Evolutionary conservation across 2,113 vertebrate species (phyloP).

Genomic region (Xiphophorus couchianus): DNA sequence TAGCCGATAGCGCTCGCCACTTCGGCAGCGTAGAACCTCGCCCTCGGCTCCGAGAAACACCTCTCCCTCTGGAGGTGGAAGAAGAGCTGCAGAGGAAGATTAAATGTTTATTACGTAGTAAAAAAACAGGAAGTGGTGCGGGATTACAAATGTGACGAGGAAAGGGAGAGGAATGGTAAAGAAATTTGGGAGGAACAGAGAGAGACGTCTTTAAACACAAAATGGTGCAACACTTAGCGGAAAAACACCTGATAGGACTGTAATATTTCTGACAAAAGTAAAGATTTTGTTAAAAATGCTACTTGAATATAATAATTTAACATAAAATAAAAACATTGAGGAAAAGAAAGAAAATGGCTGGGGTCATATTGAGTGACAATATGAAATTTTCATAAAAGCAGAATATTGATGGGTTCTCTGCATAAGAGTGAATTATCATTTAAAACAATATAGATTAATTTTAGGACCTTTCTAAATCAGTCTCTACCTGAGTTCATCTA

Average conservation of each 20-base stretch:
- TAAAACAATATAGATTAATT: not conserved
- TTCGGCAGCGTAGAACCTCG: conserved; percentile 92
- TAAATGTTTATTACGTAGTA: not conserved
- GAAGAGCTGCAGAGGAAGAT: conserved; percentile 83
- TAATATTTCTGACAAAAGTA: too few relatives aligned
- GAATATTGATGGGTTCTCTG: not conserved
- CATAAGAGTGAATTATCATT: too few relatives aligned
- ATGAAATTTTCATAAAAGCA: not conserved
- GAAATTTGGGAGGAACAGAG: too few relatives aligned
- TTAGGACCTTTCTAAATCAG: not conserved
- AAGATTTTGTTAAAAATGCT: too few relatives aligned
- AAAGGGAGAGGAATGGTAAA: too few relatives aligned
- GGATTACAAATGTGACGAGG: too few relatives aligned
- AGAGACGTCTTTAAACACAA: too few relatives aligned
- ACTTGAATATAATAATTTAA: not conserved
- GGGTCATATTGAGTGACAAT: not conserved
- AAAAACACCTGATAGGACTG: too few relatives aligned
- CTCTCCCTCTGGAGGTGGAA: conserved; percentile 95
- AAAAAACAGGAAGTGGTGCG: too few relatives aligned
- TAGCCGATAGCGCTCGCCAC: conserved; percentile 95
- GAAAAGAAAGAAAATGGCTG: not conserved
- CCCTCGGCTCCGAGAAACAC: conserved; percentile 92
- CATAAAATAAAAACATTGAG: not conserved
- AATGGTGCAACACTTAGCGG: too few relatives aligned
- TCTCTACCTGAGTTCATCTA: not conserved